Percentiles rank a stretch among this genome's conserved stretches.
phyloP scores from a whole-genome alignment of 2,888 invertebrate species.

The Tryphoninae sp. region DNA sequence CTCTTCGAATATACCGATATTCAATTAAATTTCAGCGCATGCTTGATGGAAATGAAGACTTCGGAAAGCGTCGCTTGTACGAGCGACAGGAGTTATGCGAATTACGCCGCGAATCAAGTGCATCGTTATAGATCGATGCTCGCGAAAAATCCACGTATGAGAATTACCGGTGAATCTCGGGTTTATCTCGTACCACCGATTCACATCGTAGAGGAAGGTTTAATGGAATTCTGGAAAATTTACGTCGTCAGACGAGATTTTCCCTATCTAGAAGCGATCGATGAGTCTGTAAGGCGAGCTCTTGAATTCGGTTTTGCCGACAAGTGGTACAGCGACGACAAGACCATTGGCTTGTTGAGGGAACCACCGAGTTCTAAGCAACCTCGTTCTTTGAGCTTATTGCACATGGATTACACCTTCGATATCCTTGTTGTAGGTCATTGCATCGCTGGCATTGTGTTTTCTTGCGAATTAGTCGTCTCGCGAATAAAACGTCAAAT shows the following conservation, averaged over 20 bases:
- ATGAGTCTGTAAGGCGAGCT: slow-evolving; percentile 38
- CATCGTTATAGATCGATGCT: slow-evolving; percentile 28
- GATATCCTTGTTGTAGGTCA: slow-evolving; percentile 41
- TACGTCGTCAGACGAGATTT: slow-evolving; percentile 60
- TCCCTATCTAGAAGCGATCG: slow-evolving; percentile 49
- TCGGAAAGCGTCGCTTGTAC: slow-evolving; percentile 57
- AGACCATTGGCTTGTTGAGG: slow-evolving; percentile 5
- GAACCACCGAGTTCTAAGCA: neutral
- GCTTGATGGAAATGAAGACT: slow-evolving; percentile 32
- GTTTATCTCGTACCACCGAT: slow-evolving; percentile 28
- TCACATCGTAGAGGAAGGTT: slow-evolving; percentile 60
- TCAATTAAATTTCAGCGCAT: slow-evolving; percentile 56
- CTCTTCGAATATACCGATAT: slow-evolving; percentile 27
- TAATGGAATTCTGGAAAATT: slow-evolving; percentile 61
- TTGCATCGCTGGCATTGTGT: slow-evolving; percentile 19
- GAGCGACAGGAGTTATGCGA: slow-evolving; percentile 51
- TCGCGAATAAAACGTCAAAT: slow-evolving; percentile 53
- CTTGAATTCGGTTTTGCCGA: slow-evolving; percentile 56
- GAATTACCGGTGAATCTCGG: neutral
- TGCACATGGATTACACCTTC: slow-evolving; percentile 51
- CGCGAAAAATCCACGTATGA: neutral
- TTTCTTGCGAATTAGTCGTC: slow-evolving; percentile 28
- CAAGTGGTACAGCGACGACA: slow-evolving; percentile 58
- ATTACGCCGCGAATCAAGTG: slow-evolving; percentile 39
- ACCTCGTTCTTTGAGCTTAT: slow-evolving; percentile 7